Evolutionary conservation across 2,888 invertebrate genomes (phyloP).

Genomic region (Neuroscelio doddi): DNA sequence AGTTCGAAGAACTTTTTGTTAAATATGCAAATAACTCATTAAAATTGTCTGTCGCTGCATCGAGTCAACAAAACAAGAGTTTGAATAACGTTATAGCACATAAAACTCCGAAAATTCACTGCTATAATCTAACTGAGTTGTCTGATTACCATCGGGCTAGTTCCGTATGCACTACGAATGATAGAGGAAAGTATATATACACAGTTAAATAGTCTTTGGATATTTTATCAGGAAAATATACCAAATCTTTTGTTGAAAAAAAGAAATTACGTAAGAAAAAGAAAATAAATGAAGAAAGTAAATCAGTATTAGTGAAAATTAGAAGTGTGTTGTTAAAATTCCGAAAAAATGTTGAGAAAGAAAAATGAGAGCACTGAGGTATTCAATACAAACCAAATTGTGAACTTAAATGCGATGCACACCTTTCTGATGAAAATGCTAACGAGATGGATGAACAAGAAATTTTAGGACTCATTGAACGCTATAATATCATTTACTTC

Average conservation of each 20-base stretch:
- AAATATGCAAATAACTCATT: conserved; percentile 11
- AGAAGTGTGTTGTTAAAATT: neutral
- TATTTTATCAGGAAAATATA: neutral
- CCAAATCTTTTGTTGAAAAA: neutral
- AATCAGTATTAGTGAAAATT: neutral
- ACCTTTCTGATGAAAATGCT: neutral
- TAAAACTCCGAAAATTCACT: conserved; percentile 45
- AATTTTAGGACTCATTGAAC: neutral
- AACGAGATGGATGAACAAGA: neutral
- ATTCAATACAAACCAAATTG: neutral
- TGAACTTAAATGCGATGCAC: neutral
- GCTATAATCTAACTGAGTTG: conserved; percentile 7
- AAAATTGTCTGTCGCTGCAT: conserved; percentile 10
- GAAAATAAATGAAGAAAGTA: neutral
- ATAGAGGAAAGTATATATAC: neutral
- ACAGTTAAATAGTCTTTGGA: neutral
- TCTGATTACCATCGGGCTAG: conserved; percentile 8
- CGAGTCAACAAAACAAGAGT: conserved; percentile 10
- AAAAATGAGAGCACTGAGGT: neutral
- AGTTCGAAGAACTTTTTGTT: conserved; percentile 1
- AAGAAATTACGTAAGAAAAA: neutral
- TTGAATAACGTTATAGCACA: conserved; percentile 40
- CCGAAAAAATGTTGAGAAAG: neutral
- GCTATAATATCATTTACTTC: conserved; percentile 21
- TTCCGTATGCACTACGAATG: conserved; percentile 17